Conservation (phyloP, 2,113 vertebrate species). For the Neolamprologus longior region DNA sequence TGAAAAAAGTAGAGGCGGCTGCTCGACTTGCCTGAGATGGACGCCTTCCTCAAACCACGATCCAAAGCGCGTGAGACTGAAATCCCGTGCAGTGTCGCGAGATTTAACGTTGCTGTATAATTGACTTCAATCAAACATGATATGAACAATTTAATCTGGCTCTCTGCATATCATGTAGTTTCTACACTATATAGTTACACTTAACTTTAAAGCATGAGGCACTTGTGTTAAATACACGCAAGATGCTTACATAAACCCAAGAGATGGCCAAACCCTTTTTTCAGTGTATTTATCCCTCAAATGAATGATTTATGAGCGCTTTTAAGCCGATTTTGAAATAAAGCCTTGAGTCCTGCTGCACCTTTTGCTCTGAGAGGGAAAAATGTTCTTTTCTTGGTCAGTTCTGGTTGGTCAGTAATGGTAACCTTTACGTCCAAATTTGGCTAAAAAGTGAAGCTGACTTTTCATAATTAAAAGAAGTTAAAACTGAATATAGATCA, state of each 20-base stretch:
- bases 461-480: background rate
- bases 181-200: background rate
- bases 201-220: background rate
- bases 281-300: background rate
- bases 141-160: background rate
- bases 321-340: background rate
- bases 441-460: background rate
- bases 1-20: background rate
- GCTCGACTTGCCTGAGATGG: background rate
- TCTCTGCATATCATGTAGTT: background rate
- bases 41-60: background rate
- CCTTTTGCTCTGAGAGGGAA: background rate
- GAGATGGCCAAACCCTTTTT: background rate
- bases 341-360: background rate
- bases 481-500: background rate
- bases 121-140: background rate
- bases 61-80: background rate
- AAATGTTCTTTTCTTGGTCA: background rate
- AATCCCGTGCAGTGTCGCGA: accelerated
- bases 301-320: background rate
- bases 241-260: background rate
- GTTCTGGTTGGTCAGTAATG: background rate
- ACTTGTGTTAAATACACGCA: background rate
- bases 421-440: accelerated
- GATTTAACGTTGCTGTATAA: accelerated